phyloP scores from a whole-genome alignment of 1,140 invertebrate species.

The Tribolium madens region DNA sequence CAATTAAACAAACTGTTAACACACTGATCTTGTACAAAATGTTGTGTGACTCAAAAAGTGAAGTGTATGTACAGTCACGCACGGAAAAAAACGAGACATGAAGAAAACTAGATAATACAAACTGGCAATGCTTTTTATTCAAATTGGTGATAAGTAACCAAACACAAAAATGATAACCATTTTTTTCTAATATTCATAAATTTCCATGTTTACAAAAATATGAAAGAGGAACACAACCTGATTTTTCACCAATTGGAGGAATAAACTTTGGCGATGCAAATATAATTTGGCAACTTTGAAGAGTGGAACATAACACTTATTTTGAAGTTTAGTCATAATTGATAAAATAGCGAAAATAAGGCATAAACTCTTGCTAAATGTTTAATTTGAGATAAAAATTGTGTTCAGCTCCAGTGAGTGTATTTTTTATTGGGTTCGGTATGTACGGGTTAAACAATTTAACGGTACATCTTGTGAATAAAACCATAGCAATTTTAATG shows the following conservation, averaged over 20 bases:
- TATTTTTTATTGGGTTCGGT: neutral
- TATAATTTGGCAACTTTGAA: neutral
- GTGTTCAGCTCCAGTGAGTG: neutral
- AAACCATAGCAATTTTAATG: conserved; percentile 1
- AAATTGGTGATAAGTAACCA: too few relatives aligned
- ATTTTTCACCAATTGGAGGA: too few relatives aligned
- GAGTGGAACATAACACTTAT: neutral
- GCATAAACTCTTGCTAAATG: neutral
- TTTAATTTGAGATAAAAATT: too few relatives aligned
- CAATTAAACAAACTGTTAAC: neutral
- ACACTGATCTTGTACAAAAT: neutral
- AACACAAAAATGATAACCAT: too few relatives aligned
- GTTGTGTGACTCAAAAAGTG: too few relatives aligned
- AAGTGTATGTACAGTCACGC: neutral
- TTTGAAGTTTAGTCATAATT: neutral
- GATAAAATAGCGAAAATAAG: neutral
- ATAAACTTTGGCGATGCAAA: too few relatives aligned
- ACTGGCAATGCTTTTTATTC: too few relatives aligned
- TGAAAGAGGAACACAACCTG: too few relatives aligned
- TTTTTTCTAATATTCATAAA: too few relatives aligned
- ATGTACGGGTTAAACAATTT: neutral
- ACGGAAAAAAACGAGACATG: neutral
- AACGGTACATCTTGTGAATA: neutral
- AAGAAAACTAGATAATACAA: neutral
- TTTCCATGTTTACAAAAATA: too few relatives aligned